Evolutionary conservation across 1,140 invertebrate genomes (phyloP).

Genomic region (Saccostrea glomerata): DNA sequence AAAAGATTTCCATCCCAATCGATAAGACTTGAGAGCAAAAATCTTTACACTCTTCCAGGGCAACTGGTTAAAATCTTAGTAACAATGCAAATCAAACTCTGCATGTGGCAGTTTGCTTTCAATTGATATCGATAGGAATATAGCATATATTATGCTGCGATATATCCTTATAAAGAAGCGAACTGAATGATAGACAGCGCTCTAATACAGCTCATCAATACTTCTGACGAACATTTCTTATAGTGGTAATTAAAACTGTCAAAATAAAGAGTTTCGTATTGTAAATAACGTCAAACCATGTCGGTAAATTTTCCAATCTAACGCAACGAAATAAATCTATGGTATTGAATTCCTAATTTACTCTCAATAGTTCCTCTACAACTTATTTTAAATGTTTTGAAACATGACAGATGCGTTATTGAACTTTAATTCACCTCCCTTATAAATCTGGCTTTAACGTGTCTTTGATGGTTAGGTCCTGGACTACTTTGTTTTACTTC

Average conservation of each 20-base stretch:
- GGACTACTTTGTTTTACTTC: background rate
- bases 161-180: background rate
- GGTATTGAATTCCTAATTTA: slow-evolving; percentile 6
- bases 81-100: slow-evolving; percentile 18
- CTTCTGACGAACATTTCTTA: background rate
- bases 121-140: background rate
- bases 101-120: slow-evolving; percentile 34
- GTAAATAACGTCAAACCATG: background rate
- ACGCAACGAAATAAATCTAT: background rate
- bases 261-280: background rate
- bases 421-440: slow-evolving; percentile 20
- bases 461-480: background rate
- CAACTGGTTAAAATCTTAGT: slow-evolving; percentile 21
- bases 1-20: background rate
- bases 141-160: background rate
- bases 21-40: background rate
- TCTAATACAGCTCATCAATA: slow-evolving; percentile 20
- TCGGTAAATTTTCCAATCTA: background rate
- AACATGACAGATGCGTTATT: slow-evolving; percentile 3
- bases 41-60: slow-evolving; percentile 16
- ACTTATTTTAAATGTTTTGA: slow-evolving; percentile 4
- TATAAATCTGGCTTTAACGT: background rate
- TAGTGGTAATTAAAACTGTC: slow-evolving; percentile 2
- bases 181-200: background rate
- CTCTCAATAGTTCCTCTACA: background rate